Percentiles rank a stretch among this genome's conserved stretches.
Conservation (phyloP, 2,113 vertebrate species). For the Cygnus atratus region DNA sequence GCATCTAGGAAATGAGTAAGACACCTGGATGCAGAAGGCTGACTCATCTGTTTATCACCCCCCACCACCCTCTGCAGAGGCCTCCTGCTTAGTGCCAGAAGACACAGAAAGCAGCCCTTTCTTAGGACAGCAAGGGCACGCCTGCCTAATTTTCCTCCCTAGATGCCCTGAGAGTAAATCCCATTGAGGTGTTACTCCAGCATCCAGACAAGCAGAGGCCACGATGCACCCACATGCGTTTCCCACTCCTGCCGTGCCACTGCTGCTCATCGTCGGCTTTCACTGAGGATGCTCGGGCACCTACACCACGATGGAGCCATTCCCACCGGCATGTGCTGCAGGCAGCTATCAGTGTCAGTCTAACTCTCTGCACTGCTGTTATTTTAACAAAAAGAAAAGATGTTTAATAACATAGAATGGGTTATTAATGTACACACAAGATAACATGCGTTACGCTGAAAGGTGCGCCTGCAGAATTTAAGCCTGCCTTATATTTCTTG, state of each 20-base stretch:
- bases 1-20: slow-evolving; percentile 32
- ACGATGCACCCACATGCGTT: fast-evolving
- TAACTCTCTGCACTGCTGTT: slow-evolving; percentile 7
- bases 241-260: background rate
- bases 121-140: fast-evolving
- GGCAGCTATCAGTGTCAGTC: slow-evolving; percentile 33
- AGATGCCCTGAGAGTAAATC: background rate
- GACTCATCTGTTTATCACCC: slow-evolving; percentile 62
- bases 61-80: background rate
- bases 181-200: background rate
- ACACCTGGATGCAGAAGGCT: background rate
- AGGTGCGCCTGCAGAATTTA: background rate
- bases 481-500: background rate
- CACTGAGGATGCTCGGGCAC: background rate
- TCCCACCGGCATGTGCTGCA: background rate
- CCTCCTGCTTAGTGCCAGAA: background rate
- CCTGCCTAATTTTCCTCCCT: background rate
- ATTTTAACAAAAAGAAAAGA: slow-evolving; percentile 8
- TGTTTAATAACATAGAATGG: background rate
- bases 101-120: background rate
- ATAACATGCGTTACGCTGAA: background rate
- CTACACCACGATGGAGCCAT: background rate
- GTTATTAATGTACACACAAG: background rate
- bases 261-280: background rate
- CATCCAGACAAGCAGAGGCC: fast-evolving